Base-by-base conservation (phyloP, 2,797 vertebrate genomes). In the Merluccius polli region DNA sequence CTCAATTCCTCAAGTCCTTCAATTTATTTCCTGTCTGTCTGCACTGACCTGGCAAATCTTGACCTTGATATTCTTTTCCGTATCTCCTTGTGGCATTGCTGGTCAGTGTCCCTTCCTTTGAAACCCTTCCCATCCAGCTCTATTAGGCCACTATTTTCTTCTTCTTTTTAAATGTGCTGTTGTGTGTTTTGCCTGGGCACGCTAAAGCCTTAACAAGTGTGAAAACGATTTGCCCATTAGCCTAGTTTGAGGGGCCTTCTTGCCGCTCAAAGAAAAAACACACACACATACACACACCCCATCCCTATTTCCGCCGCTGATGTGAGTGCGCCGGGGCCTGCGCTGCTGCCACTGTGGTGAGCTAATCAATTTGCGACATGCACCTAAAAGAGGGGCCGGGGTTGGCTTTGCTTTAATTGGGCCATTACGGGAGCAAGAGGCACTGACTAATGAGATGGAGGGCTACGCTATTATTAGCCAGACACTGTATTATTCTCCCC, bases 351-450 rank as follows among this genome's bases (percentile, higher is more conserved):
- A 44, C 44, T 52, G 44, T 52, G 44, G 44, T 52, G 44, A 52
- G 89, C 91, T 92, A 90, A 92, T 93, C 89, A 90, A 88, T 91
- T 91, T 91, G 84, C 87, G 87, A 89, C 86, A 88, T 13, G 11
- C 83, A 90, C 89, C 87, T 90, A 89, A 90, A 90, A 86, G 81
- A 92, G 84, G 85, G 84, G 82, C 81, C 82, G 80, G 80, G 84
- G 78, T 83, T 88, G 85, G 81, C 79, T 74, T 87, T 82, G 81
- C 81, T 78, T 86, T 91, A 91, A 93, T 90, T 92, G 87, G 88
- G 82, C 85, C 85, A 89, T 93, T 92, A 92, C 85, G 85, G 80
- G 83, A 87, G 85, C 82, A 87, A 75, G 87, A 87, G 80, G 86
- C 86, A 90, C 83, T 89, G 91, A 92, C 74, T 81, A 89, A 52